phyloP scores from a whole-genome alignment of 1,140 invertebrate species.

The Nasonia giraulti region DNA sequence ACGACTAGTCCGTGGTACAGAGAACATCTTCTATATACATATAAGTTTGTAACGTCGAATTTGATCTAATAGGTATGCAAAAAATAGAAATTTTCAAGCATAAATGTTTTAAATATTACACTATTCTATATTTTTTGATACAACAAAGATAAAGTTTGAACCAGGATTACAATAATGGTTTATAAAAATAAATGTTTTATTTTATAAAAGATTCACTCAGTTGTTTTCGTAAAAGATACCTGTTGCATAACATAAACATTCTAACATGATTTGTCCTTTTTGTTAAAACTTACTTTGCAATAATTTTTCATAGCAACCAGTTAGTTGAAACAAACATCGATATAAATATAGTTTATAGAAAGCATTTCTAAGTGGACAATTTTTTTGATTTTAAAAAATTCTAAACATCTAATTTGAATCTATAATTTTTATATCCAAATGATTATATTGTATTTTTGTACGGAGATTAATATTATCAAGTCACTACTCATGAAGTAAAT shows the following conservation, averaged over 20 bases:
- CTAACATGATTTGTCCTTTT: not conserved
- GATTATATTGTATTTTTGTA: not conserved
- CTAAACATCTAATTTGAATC: conserved; percentile 29
- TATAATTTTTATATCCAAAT: conserved; percentile 8
- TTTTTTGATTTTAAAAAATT: conserved; percentile 10
- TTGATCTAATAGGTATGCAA: not conserved
- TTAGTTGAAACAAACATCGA: not conserved
- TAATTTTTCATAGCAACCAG: not conserved
- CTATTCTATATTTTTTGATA: not conserved
- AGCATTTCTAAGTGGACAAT: conserved; percentile 16
- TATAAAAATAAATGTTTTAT: conserved; percentile 38
- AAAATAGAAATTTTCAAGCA: not conserved
- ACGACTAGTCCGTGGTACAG: no score
- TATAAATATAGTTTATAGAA: conserved; percentile 20
- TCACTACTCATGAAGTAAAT: conserved; percentile 33
- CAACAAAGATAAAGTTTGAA: not conserved
- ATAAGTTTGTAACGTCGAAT: not conserved
- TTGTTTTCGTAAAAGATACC: not conserved
- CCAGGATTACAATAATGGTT: conserved; percentile 1
- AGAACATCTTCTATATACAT: not conserved
- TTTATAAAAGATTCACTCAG: conserved; percentile 26
- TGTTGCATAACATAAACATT: conserved; percentile 27
- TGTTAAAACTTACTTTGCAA: not conserved
- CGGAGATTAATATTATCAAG: conserved; percentile 1
- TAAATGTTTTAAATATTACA: not conserved